These are phyloP conservation scores for Mico argentatus DNA, from an alignment of 2,797 vertebrate species.

Conservation along the genomic window DNA sequence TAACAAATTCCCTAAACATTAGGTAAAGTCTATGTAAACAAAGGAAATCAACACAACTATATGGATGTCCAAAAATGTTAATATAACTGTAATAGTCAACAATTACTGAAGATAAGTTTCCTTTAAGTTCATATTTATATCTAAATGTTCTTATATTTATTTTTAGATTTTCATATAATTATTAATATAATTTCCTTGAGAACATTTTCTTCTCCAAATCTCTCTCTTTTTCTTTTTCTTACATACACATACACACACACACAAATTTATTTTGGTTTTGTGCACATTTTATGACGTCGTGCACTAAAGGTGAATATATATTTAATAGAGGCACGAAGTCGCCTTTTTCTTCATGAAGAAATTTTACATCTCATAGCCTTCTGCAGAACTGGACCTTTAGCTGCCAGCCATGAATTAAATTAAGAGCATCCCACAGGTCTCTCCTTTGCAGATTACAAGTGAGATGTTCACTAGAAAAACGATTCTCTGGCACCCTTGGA, in stretches of 20 bases:
- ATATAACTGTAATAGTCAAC: not conserved
- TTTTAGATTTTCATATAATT: not conserved
- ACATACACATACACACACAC: not conserved
- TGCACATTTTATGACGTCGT: not conserved
- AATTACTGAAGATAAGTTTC: not conserved
- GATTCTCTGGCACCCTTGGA: not conserved
- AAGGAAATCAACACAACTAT: not conserved
- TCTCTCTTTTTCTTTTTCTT: not conserved
- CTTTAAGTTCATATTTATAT: not conserved
- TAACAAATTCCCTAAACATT: not conserved
- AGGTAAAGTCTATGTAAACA: not conserved
- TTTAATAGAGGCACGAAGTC: not conserved
- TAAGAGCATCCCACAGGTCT: not conserved
- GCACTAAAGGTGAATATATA: not conserved
- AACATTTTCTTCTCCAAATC: conserved; percentile 5
- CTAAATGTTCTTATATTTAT: not conserved
- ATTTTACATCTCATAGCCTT: not conserved
- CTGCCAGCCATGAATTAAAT: not conserved
- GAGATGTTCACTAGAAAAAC: not conserved
- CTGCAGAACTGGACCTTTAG: not conserved
- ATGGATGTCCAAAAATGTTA: not conserved
- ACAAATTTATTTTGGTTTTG: not conserved
- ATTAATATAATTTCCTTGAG: not conserved
- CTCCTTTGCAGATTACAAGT: not conserved
- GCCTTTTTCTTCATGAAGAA: not conserved